A percentile compares a stretch with the other conserved stretches of the same genome.
Evolutionary conservation across 2,797 vertebrate genomes (phyloP).

Genomic region (Chrysocyon brachyurus): DNA sequence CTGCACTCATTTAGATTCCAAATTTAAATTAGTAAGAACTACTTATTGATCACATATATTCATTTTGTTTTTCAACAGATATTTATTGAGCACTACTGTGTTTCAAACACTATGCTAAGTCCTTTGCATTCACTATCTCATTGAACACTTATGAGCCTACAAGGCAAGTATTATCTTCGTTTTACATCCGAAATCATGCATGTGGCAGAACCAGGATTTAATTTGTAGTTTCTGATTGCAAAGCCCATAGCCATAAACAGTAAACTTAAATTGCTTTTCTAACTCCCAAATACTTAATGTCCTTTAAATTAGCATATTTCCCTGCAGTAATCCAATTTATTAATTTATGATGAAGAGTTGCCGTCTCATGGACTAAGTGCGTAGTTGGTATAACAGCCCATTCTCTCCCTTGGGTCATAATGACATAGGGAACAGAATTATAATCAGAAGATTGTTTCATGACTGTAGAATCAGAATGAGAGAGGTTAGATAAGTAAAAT

Average conservation of each 20-base stretch:
- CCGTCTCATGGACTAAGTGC: neutral
- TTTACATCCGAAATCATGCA: neutral
- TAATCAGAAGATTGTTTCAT: neutral
- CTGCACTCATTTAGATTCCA: conserved; percentile 9
- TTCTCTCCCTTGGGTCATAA: conserved; percentile 29
- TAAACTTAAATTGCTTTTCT: conserved; percentile 40
- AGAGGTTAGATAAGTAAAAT: neutral
- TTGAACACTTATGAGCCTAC: neutral
- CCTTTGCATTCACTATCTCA: neutral
- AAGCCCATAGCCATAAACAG: neutral
- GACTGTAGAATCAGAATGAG: neutral
- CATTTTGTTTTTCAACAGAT: conserved; percentile 24
- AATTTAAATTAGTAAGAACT: neutral
- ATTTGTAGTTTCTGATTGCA: neutral
- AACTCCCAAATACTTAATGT: neutral
- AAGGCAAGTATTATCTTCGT: neutral
- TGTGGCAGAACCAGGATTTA: neutral
- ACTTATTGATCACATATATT: neutral
- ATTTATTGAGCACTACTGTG: neutral
- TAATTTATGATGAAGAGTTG: conserved; percentile 43
- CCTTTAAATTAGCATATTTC: conserved; percentile 22
- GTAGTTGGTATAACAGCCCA: neutral
- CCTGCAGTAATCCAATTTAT: neutral
- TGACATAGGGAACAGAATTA: neutral
- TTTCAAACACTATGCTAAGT: neutral